phyloP scores from a whole-genome alignment of 2,797 vertebrate genomes.

The Sparus aurata region DNA sequence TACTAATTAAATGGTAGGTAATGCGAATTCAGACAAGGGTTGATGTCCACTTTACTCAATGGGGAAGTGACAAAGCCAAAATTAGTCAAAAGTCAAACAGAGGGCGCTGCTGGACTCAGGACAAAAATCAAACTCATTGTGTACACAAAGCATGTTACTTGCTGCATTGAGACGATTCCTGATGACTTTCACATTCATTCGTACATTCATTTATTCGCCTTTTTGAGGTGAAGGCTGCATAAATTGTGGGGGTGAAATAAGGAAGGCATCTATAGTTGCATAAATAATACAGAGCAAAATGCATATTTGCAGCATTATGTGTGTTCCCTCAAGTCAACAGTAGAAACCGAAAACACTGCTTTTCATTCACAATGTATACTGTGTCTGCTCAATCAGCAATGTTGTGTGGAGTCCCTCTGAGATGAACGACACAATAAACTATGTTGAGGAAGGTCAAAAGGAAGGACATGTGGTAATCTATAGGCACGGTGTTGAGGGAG shows the following conservation, averaged over 20 bases:
- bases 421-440: slow-evolving; percentile 32
- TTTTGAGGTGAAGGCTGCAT: not conserved
- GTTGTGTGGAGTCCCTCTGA: slow-evolving; percentile 20
- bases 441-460: slow-evolving; percentile 41
- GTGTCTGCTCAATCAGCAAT: slow-evolving; percentile 34
- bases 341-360: slow-evolving; percentile 22
- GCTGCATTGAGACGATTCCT: slow-evolving; percentile 6
- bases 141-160: slow-evolving; percentile 7
- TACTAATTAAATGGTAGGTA: slow-evolving; percentile 37
- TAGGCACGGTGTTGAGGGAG: slow-evolving; percentile 30
- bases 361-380: slow-evolving; percentile 39
- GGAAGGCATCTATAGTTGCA: slow-evolving; percentile 1
- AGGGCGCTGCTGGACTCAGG: slow-evolving; percentile 3
- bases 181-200: slow-evolving; percentile 3
- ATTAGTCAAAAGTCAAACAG: slow-evolving; percentile 39
- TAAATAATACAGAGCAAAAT: slow-evolving; percentile 30
- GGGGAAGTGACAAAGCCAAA: slow-evolving; percentile 35
- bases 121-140: slow-evolving; percentile 28
- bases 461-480: slow-evolving; percentile 51
- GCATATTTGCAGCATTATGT: slow-evolving; percentile 16
- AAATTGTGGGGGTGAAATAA: slow-evolving; percentile 6
- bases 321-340: not conserved
- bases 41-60: slow-evolving; percentile 42
- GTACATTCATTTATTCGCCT: not conserved
- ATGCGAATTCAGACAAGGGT: slow-evolving; percentile 46